A percentile compares a stretch with the other conserved stretches of the same genome.
Conservation (phyloP, 1,140 invertebrate species). For the Antheraea pernyi region DNA sequence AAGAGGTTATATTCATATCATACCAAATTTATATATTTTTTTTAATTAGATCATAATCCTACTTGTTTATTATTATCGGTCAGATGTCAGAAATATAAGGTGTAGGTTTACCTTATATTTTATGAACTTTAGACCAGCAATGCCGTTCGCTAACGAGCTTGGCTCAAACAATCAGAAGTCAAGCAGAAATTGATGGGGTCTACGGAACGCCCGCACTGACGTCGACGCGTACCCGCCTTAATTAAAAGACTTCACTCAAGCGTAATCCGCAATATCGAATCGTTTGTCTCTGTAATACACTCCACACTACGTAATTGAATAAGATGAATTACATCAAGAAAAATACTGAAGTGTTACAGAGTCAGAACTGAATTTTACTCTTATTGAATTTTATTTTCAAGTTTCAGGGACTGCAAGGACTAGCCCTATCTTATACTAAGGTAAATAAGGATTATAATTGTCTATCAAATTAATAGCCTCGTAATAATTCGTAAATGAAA, state of each 20-base stretch:
- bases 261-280: constrained; percentile 67
- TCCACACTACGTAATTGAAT: constrained; percentile 36
- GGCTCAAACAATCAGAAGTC: constrained; percentile 62
- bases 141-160: constrained; percentile 46
- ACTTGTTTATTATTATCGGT: too few species aligned
- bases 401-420: too few species aligned
- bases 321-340: constrained; percentile 29
- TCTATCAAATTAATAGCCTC: too few species aligned
- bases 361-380: neutral
- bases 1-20: too few species aligned
- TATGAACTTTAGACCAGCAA: constrained; percentile 10
- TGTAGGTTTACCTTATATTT: constrained; percentile 10
- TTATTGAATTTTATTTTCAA: neutral
- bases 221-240: constrained; percentile 51
- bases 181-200: constrained; percentile 62
- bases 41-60: too few species aligned
- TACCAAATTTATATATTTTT: too few species aligned
- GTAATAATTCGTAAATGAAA: too few species aligned
- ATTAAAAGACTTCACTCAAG: constrained; percentile 74
- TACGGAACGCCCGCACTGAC: constrained; percentile 37
- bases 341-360: neutral
- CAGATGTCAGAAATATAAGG: neutral
- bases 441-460: too few species aligned
- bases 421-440: too few species aligned
- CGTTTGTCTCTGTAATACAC: constrained; percentile 50